These are phyloP conservation scores for Eupithecia subumbrata DNA, from an alignment of 2,888 invertebrate genomes.

Conservation along the genomic window DNA sequence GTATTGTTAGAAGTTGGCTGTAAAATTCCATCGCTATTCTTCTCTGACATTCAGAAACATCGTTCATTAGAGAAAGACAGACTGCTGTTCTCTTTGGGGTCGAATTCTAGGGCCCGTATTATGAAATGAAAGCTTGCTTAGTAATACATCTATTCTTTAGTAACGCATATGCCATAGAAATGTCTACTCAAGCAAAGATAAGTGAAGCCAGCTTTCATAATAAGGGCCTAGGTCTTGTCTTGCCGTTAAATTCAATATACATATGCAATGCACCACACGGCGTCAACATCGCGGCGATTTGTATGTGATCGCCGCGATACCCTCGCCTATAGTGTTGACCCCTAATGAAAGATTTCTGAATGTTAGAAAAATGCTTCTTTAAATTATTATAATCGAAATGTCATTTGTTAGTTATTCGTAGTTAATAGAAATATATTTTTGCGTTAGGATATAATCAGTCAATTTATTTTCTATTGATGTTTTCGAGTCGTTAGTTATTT, in stretches of 20 bases:
- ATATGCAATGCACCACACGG: not conserved
- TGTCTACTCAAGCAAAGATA: too few species aligned
- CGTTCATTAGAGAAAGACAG: too few species aligned
- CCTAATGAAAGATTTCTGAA: not conserved
- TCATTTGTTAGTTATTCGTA: not conserved
- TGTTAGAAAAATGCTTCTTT: not conserved
- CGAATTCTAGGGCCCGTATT: too few species aligned
- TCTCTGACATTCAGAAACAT: too few species aligned
- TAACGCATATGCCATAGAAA: too few species aligned
- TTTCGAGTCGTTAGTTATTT: not conserved
- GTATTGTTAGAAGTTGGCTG: not conserved
- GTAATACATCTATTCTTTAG: too few species aligned
- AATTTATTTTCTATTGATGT: not conserved
- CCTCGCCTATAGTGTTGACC: not conserved
- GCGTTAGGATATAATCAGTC: not conserved
- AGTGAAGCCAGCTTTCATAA: too few species aligned
- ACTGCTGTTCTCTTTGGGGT: too few species aligned
- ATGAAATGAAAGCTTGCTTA: too few species aligned
- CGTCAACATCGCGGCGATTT: not conserved
- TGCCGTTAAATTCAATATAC: not conserved
- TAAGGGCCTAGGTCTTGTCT: not conserved
- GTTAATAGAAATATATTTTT: not conserved
- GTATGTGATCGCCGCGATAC: not conserved
- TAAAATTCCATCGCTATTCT: too few species aligned
- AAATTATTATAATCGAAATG: not conserved